Conservation (phyloP, 2,797 vertebrate species). For the Manis javanica region DNA sequence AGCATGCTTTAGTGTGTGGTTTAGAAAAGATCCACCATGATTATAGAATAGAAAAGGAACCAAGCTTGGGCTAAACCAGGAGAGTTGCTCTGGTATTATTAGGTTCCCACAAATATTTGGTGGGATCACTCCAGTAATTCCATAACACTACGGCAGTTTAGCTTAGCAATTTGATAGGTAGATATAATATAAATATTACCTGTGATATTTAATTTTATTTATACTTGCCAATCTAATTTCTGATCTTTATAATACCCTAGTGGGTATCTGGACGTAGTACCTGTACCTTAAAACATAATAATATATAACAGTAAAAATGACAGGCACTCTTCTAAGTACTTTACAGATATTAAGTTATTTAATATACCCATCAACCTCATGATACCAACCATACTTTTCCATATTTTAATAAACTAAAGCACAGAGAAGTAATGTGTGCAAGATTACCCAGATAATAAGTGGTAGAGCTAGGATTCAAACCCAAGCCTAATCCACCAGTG, state of each 20-base stretch:
- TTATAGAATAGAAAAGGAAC: conserved; percentile 18
- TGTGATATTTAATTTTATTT: not conserved
- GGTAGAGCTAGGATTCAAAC: not conserved
- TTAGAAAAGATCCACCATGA: not conserved
- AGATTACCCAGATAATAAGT: not conserved
- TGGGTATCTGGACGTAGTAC: not conserved
- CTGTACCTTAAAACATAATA: not conserved
- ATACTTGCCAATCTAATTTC: not conserved
- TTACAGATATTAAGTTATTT: not conserved
- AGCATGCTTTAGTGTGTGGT: not conserved
- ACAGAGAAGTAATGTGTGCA: not conserved
- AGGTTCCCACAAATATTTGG: not conserved
- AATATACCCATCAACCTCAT: not conserved
- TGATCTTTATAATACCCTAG: not conserved
- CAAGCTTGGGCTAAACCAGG: not conserved
- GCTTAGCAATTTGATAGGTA: not conserved
- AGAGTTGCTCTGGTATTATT: not conserved
- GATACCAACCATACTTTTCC: not conserved
- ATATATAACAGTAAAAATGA: not conserved
- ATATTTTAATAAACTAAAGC: conserved; percentile 13
- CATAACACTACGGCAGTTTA: not conserved
- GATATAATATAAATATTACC: not conserved
- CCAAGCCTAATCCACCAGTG: not conserved
- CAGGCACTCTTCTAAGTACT: not conserved
- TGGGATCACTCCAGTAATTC: not conserved